These are phyloP conservation scores for Rhingia campestris DNA, from an alignment of 2,888 invertebrate genomes.

Conservation along the genomic window DNA sequence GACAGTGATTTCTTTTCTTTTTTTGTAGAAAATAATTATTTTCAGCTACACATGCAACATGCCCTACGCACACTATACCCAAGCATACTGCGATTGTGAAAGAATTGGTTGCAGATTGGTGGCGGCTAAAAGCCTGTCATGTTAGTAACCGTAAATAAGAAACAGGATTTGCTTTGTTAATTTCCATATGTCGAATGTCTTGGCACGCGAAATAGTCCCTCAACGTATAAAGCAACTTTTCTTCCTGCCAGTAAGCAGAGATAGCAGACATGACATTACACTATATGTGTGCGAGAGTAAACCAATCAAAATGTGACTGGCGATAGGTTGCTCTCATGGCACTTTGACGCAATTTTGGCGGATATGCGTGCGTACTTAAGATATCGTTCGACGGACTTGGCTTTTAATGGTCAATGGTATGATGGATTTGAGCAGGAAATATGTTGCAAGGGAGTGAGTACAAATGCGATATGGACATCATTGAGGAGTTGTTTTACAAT, in stretches of 20 bases:
- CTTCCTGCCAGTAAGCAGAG: constrained; percentile 41
- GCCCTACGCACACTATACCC: constrained; percentile 1
- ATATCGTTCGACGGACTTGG: constrained; percentile 4
- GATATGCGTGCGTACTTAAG: constrained; percentile 12
- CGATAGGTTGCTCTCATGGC: constrained; percentile 2
- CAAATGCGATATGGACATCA: background rate
- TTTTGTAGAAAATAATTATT: constrained; percentile 29
- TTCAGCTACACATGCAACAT: constrained; percentile 35
- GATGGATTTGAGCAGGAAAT: constrained; percentile 2
- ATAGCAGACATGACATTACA: constrained; percentile 37
- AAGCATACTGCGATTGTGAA: constrained; percentile 11
- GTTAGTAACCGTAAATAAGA: constrained; percentile 31
- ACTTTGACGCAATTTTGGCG: constrained; percentile 14
- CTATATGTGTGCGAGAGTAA: background rate
- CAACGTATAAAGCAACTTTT: constrained; percentile 39
- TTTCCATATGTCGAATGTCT: constrained; percentile 40
- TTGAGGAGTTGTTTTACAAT: background rate
- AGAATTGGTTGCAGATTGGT: constrained; percentile 28
- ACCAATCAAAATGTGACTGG: constrained; percentile 28
- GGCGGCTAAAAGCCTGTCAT: constrained; percentile 52
- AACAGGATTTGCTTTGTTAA: constrained; percentile 51
- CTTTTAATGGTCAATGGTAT: constrained; percentile 2
- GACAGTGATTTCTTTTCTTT: background rate
- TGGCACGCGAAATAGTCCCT: constrained; percentile 44
- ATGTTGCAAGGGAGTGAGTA: background rate